Evolutionary conservation across 2,113 vertebrate genomes (phyloP).

Genomic region (Hemicordylus capensis): DNA sequence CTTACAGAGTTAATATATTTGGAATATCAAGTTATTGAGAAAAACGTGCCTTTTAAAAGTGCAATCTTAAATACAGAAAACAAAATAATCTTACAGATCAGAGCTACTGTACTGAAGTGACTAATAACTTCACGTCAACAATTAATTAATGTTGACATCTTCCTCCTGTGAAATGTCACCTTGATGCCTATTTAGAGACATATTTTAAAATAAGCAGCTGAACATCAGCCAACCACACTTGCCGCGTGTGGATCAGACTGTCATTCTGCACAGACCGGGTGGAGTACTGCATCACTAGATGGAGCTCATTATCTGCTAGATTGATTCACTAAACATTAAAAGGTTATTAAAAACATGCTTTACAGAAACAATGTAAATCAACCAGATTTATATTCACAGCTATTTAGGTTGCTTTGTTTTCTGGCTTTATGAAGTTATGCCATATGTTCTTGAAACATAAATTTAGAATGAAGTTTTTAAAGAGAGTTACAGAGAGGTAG

Average conservation of each 20-base stretch:
- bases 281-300: slow-evolving; percentile 39
- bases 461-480: not conserved
- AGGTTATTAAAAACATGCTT: accelerated
- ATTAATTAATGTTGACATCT: not conserved
- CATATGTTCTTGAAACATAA: slow-evolving; percentile 20
- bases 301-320: slow-evolving; percentile 52
- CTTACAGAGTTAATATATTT: not conserved
- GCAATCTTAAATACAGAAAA: slow-evolving; percentile 16
- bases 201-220: not conserved
- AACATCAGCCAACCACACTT: not conserved
- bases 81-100: not conserved
- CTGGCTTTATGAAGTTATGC: slow-evolving; percentile 18
- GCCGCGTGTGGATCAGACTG: accelerated
- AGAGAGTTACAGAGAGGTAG: not conserved
- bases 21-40: not conserved
- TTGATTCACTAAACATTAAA: not conserved
- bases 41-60: not conserved
- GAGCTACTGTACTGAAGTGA: not conserved
- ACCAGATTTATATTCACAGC: slow-evolving; percentile 29
- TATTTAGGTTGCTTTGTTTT: slow-evolving; percentile 16
- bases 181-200: accelerated
- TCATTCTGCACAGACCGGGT: accelerated
- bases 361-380: slow-evolving; percentile 20
- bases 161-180: not conserved
- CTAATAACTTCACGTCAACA: not conserved